Evolutionary conservation across 2,888 invertebrate species (phyloP).

Genomic region (Campoletis raptor): DNA sequence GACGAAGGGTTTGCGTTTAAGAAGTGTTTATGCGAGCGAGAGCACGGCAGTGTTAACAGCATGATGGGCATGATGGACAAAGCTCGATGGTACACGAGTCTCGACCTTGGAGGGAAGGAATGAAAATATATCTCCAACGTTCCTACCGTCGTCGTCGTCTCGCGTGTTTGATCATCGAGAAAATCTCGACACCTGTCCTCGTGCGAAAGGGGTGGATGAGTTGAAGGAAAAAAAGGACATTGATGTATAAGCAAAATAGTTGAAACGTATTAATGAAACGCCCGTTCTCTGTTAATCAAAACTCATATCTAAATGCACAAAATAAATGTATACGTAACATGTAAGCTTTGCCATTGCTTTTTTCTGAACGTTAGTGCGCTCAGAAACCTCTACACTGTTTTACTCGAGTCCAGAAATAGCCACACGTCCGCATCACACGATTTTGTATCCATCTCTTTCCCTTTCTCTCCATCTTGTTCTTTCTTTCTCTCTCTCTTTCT

Average conservation of each 20-base stretch:
- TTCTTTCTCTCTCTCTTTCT: slow-evolving; percentile 30
- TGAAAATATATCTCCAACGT: slow-evolving; percentile 24
- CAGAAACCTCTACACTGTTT: slow-evolving; percentile 37
- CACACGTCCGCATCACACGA: slow-evolving; percentile 48
- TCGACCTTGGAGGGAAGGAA: slow-evolving; percentile 58
- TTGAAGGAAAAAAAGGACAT: neutral
- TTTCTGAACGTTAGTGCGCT: slow-evolving; percentile 54
- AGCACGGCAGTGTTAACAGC: neutral
- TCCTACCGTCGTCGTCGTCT: slow-evolving; percentile 29
- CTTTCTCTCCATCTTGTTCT: slow-evolving; percentile 34
- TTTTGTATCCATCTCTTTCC: slow-evolving; percentile 40
- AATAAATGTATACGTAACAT: slow-evolving; percentile 11
- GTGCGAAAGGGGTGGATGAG: slow-evolving; percentile 9
- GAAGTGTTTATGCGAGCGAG: slow-evolving; percentile 28
- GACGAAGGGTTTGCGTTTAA: slow-evolving; percentile 48
- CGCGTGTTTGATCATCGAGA: slow-evolving; percentile 42
- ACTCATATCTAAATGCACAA: neutral
- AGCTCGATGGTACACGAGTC: slow-evolving; percentile 20
- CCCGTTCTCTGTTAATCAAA: slow-evolving; percentile 3
- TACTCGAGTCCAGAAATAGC: slow-evolving; percentile 64
- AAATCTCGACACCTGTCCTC: slow-evolving; percentile 45
- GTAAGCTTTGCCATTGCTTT: slow-evolving; percentile 57
- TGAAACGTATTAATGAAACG: neutral
- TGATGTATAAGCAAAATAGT: neutral
- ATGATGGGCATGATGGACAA: slow-evolving; percentile 5